Evolutionary conservation across 1,140 invertebrate species (phyloP), one percentile per base, ranked within the genome.

Genomic region (Drosophila neocordata): DNA sequence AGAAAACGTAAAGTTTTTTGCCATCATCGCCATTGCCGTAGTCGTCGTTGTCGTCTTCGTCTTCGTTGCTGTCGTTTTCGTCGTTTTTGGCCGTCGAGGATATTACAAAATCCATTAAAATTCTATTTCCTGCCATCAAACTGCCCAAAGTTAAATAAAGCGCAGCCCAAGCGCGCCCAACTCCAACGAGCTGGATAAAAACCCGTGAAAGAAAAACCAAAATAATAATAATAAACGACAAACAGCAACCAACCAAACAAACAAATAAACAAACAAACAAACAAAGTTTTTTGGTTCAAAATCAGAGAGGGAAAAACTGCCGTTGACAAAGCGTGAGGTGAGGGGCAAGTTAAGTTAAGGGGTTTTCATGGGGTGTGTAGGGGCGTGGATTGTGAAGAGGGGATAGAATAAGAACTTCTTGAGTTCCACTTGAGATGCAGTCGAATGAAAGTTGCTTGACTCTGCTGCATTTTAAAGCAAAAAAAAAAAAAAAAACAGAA

Each of bases 81-180:
- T 61, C 55, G 74, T 34, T 64, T 55, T 53, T 44, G 65, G 55
- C 62, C 55, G 57, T 55, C 34, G 66, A 73, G 69, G 81, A 81
- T 87, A 87, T 87, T 87, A 87, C 82, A 88, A 87, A 87, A 87
- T 87, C 82, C 82, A 87, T 87, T 87, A 87, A 87, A 85, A 87
- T 87, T 87, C 83, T 87, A 87, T 87, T 87, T 87, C 82, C 82
- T 87, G 82, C 82, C 83, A 87, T 87, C 82, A 87, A 85, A 87
- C 82, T 87, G 82, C 82, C 82, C 83, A 87, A 87, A 87, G 82
- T 87, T 87, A 87, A 87, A 87, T 88, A 87, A 87, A 87, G 77
- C 81, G 77, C 81, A 61, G 80, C 65, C 55, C 34, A 38, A 20
- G 35, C 60, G 67, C 53, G 57, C 57, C 79, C 52, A 64, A 59